Conservation (phyloP, 1,140 invertebrate genomes). For the Saccostrea glomerata region DNA sequence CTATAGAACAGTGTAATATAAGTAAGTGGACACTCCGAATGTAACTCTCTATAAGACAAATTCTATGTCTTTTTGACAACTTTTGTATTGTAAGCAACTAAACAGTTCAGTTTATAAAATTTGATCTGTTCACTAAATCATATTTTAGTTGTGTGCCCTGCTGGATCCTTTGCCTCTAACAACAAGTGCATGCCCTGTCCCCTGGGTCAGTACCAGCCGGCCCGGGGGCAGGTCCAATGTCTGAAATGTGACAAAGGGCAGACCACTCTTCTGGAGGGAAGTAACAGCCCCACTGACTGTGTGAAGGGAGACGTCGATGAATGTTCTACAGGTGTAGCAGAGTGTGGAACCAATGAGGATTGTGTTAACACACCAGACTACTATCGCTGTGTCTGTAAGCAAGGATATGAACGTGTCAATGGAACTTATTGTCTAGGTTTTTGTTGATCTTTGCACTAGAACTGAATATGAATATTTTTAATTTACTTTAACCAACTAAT, state of each 20-base stretch:
- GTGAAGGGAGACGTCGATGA: conserved; percentile 45
- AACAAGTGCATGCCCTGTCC: conserved; percentile 59
- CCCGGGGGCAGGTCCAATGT: conserved; percentile 58
- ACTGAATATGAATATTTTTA: too few relatives aligned
- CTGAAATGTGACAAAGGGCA: conserved; percentile 49
- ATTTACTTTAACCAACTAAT: too few relatives aligned
- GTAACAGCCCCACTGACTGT: conserved; percentile 47
- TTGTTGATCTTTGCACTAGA: too few relatives aligned
- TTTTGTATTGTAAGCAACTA: too few relatives aligned
- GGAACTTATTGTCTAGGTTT: conserved; percentile 38
- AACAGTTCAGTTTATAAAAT: too few relatives aligned
- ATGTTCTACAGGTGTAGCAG: conserved; percentile 36
- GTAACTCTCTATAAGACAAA: too few relatives aligned
- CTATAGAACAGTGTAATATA: conserved; percentile 49
- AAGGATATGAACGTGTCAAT: conserved; percentile 37
- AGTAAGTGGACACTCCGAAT: conserved; percentile 43
- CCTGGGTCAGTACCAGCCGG: conserved; percentile 58
- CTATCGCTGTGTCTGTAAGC: conserved; percentile 47
- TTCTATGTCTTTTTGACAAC: too few relatives aligned
- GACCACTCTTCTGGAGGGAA: conserved; percentile 55
- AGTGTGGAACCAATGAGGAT: conserved; percentile 43
- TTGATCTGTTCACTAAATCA: background rate
- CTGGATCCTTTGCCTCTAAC: conserved; percentile 49
- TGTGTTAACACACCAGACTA: conserved; percentile 37
- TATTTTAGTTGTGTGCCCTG: conserved; percentile 59